A percentile compares a stretch with the other conserved stretches of the same genome.
Evolutionary conservation across 2,113 vertebrate species (phyloP).

Genomic region (Ailurus styani): DNA sequence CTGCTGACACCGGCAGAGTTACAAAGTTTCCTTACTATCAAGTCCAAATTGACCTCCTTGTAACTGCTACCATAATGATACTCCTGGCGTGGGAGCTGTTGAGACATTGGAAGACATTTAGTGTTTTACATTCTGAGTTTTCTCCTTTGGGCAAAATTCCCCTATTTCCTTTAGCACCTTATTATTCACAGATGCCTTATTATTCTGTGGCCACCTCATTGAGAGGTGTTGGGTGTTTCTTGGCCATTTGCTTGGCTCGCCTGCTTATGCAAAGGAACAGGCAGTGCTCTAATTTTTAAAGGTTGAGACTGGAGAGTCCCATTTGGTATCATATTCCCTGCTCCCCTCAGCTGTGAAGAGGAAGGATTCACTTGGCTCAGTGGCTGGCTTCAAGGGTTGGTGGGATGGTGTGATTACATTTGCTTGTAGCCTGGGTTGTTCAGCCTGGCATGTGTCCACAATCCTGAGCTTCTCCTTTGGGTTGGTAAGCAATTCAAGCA

Average conservation of each 20-base stretch:
- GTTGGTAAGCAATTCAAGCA: neutral
- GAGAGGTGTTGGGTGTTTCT: neutral
- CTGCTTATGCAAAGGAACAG: neutral
- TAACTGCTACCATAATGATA: neutral
- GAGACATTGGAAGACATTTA: neutral
- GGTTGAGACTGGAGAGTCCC: neutral
- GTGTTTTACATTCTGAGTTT: neutral
- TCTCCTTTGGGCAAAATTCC: neutral
- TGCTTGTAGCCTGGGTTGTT: constrained; percentile 42
- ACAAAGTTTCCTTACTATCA: constrained; percentile 2
- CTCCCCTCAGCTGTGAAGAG: constrained; percentile 44
- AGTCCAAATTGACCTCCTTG: neutral
- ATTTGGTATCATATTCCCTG: neutral
- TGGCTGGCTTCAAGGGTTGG: constrained; percentile 48
- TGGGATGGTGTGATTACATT: constrained; percentile 45
- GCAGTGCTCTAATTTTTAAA: neutral
- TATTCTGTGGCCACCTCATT: neutral
- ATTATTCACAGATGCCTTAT: neutral
- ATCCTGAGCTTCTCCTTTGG: constrained; percentile 18
- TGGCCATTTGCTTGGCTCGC: neutral
- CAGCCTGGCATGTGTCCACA: constrained; percentile 34
- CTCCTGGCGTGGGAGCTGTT: neutral
- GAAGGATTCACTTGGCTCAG: constrained; percentile 34
- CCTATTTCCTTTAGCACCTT: neutral
- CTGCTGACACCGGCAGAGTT: neutral